Conservation (phyloP, 2,113 vertebrate species). For the Tychaedon coryphoeus region DNA sequence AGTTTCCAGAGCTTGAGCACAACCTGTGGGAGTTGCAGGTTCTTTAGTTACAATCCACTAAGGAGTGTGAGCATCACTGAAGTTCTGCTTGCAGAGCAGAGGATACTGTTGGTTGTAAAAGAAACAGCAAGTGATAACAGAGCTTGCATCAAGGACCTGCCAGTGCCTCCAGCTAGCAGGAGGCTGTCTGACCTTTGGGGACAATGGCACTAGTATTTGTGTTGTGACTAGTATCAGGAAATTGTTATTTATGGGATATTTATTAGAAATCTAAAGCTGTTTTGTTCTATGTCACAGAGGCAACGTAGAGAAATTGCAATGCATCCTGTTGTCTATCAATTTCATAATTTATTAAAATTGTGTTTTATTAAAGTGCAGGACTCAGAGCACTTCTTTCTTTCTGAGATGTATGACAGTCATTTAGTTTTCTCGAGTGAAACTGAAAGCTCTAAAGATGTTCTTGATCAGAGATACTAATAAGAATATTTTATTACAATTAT, state of each 20-base stretch:
- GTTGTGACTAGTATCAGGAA: not conserved
- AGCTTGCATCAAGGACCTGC: not conserved
- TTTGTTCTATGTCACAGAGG: not conserved
- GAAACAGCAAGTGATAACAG: not conserved
- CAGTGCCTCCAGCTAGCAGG: not conserved
- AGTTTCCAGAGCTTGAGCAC: conserved; percentile 21
- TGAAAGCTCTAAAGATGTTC: not conserved
- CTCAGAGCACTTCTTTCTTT: not conserved
- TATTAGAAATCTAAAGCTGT: not conserved
- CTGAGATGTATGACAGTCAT: not conserved
- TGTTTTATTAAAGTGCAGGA: not conserved
- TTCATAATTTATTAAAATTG: not conserved
- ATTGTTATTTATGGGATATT: not conserved
- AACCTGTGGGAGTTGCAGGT: conserved; percentile 34
- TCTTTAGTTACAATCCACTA: conserved; percentile 25
- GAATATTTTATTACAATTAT: not conserved
- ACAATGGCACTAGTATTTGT: not conserved
- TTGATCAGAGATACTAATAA: not conserved
- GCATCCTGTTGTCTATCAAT: not conserved
- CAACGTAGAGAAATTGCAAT: not conserved
- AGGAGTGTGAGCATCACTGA: not conserved
- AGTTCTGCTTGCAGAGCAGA: not conserved
- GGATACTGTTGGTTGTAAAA: not conserved
- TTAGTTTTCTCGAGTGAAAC: not conserved
- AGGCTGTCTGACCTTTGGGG: not conserved